A percentile compares a stretch with the other conserved stretches of the same genome.
Conservation (phyloP, 2,888 invertebrate species). For the Aquatica leii region DNA sequence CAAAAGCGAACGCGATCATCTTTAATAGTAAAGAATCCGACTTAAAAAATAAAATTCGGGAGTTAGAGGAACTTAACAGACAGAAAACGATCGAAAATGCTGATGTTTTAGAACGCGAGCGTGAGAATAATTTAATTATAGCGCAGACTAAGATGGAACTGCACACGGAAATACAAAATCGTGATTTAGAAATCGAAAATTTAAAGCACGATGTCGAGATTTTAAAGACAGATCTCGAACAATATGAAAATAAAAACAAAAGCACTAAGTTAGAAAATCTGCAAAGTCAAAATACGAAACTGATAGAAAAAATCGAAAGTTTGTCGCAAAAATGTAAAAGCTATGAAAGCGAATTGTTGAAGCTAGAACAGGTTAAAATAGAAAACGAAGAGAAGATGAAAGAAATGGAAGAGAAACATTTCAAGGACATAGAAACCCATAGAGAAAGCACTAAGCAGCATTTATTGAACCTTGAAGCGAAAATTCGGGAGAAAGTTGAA, state of each 20-base stretch:
- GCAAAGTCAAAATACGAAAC: constrained; percentile 56
- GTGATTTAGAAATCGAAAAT: constrained; percentile 54
- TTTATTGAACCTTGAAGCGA: constrained; percentile 52
- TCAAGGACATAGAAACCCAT: constrained; percentile 61
- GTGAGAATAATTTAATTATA: constrained; percentile 56
- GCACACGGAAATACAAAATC: constrained; percentile 57
- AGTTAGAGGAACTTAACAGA: constrained; percentile 39
- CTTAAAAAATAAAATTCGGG: constrained; percentile 49
- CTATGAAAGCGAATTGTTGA: constrained; percentile 54
- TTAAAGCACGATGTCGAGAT: constrained; percentile 54
- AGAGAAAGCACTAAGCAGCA: constrained; percentile 60
- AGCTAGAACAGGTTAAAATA: constrained; percentile 51
- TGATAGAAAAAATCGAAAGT: constrained; percentile 56
- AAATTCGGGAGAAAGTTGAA: constrained; percentile 50
- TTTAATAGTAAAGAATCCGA: constrained; percentile 59
- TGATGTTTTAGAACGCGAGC: constrained; percentile 52
- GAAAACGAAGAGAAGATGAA: constrained; percentile 44
- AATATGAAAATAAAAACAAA: constrained; percentile 41
- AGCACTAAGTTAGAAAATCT: constrained; percentile 53
- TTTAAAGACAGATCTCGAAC: constrained; percentile 48
- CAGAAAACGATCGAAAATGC: constrained; percentile 46
- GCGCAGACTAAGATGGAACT: constrained; percentile 59
- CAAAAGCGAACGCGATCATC: constrained; percentile 57
- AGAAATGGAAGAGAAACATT: constrained; percentile 61
- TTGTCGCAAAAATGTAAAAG: constrained; percentile 53